These are phyloP conservation scores for Larimichthys crocea DNA, from an alignment of 2,113 vertebrate genomes.

Conservation along the genomic window DNA sequence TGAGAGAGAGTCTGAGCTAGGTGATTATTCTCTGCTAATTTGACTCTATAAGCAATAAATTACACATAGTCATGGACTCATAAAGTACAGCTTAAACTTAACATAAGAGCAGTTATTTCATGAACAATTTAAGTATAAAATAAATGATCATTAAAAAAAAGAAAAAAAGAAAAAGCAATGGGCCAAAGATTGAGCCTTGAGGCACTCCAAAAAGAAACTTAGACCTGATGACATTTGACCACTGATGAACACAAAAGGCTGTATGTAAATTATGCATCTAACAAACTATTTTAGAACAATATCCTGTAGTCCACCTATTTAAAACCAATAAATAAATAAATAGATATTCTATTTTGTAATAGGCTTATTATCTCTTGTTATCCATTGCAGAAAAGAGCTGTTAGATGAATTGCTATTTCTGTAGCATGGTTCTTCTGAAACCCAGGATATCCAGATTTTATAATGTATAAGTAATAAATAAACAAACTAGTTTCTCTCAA, in stretches of 20 bases:
- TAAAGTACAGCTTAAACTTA: background rate
- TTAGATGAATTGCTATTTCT: too few species aligned
- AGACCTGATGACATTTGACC: background rate
- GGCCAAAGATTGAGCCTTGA: slow-evolving; percentile 1
- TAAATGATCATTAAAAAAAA: background rate
- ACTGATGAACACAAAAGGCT: background rate
- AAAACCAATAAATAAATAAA: background rate
- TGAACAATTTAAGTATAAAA: background rate
- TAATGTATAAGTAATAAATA: background rate
- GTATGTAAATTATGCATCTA: background rate
- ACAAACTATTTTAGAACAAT: background rate
- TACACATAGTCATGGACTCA: too few species aligned
- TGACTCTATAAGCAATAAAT: too few species aligned
- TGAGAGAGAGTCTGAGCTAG: background rate
- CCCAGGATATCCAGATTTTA: background rate
- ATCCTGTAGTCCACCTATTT: background rate
- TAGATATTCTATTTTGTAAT: background rate
- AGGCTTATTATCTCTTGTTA: background rate
- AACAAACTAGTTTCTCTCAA: background rate
- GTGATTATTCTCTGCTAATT: background rate
- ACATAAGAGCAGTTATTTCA: background rate
- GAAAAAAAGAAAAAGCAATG: background rate
- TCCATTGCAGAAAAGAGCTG: too few species aligned
- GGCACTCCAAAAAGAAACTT: background rate
- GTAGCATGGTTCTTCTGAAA: background rate